phyloP scores from a whole-genome alignment of 2,888 invertebrate species.

The Hirtodrosophila confusa region DNA sequence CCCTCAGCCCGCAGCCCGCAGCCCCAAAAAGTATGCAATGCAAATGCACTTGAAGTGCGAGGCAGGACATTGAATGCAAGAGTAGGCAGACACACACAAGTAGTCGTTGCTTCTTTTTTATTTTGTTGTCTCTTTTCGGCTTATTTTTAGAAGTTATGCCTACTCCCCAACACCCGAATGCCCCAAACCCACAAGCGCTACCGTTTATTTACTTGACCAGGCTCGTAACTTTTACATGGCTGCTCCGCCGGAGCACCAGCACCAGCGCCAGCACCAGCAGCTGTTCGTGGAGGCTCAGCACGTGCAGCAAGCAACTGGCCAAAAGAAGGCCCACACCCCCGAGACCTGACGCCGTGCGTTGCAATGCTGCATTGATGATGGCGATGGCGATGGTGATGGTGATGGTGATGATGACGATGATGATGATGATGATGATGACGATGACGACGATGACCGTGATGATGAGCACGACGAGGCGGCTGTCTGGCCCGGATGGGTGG shows the following conservation, averaged over 20 bases:
- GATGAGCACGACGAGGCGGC: conserved; percentile 29
- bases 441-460: conserved; percentile 13
- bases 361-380: conserved; percentile 38
- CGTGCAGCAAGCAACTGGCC: conserved; percentile 76
- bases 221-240: conserved; percentile 69
- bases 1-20: conserved; percentile 38
- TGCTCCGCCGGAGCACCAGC: conserved; percentile 14
- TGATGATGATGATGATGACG: conserved; percentile 29
- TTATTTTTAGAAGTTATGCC: conserved; percentile 76
- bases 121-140: conserved; percentile 82
- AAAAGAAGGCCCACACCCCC: conserved; percentile 27
- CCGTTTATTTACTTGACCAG: conserved; percentile 71
- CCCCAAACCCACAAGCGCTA: neutral
- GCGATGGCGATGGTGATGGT: conserved; percentile 22
- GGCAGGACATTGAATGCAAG: conserved; percentile 33
- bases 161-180: conserved; percentile 20
- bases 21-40: conserved; percentile 64
- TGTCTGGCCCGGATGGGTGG: conserved; percentile 32
- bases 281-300: conserved; percentile 75
- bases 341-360: conserved; percentile 46
- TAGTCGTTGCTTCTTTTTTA: conserved; percentile 76
- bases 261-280: conserved; percentile 63
- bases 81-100: conserved; percentile 42
- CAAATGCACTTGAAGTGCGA: conserved; percentile 72
- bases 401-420: conserved; percentile 32